Evolutionary conservation across 2,888 invertebrate genomes (phyloP).

Genomic region (Amiota minor): DNA sequence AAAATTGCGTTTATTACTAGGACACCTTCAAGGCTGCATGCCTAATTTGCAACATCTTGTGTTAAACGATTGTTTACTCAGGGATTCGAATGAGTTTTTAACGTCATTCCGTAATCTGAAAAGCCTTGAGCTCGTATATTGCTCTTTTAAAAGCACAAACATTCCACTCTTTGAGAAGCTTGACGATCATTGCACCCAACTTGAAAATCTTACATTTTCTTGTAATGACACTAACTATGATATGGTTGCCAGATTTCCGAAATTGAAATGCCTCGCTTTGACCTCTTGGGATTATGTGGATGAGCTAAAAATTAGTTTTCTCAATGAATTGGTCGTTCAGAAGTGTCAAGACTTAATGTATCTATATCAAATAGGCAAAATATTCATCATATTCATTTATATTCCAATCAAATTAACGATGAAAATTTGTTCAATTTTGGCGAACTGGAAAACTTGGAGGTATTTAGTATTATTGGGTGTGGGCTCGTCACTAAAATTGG

Average conservation of each 20-base stretch:
- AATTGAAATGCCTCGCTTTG: constrained; percentile 50
- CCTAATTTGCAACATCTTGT: constrained; percentile 47
- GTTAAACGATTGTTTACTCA: constrained; percentile 53
- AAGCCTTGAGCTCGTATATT: constrained; percentile 50
- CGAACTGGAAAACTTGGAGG: constrained; percentile 41
- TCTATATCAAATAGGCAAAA: too few species aligned
- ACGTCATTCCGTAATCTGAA: constrained; percentile 49
- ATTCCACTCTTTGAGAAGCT: constrained; percentile 56
- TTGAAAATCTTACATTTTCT: constrained; percentile 54
- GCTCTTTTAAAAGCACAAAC: constrained; percentile 58
- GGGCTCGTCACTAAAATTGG: constrained; percentile 50
- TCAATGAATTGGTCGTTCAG: constrained; percentile 44
- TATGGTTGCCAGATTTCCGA: constrained; percentile 50
- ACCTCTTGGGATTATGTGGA: constrained; percentile 56
- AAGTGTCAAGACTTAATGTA: constrained; percentile 45
- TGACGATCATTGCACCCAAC: constrained; percentile 47
- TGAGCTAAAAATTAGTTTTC: constrained; percentile 53
- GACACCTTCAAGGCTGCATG: constrained; percentile 52
- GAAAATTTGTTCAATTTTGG: constrained; percentile 53
- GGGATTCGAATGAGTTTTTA: constrained; percentile 57
- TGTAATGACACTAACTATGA: constrained; percentile 58
- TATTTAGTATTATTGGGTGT: constrained; percentile 43
- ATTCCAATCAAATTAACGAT: too few species aligned
- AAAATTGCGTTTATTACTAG: constrained; percentile 33
- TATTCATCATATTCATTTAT: too few species aligned